Evolutionary conservation across 2,797 vertebrate genomes (phyloP).

Genomic region (Poecilia picta): DNA sequence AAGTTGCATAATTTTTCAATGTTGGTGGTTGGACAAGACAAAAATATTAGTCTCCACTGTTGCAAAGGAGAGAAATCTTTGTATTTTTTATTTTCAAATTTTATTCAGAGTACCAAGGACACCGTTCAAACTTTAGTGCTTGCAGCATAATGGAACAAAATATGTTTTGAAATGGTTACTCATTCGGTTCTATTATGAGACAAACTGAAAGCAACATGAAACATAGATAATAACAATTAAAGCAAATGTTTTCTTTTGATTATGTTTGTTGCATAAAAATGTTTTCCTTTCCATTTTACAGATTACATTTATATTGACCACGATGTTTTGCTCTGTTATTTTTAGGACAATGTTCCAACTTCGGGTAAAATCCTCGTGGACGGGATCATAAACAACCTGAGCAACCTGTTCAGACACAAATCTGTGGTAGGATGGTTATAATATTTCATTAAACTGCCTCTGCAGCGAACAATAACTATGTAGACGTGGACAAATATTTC

Average conservation of each 20-base stretch:
- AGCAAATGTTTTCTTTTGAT: background rate
- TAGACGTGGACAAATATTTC: background rate
- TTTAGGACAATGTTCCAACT: conserved; percentile 71
- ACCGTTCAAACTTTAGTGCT: background rate
- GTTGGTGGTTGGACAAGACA: background rate
- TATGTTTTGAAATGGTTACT: background rate
- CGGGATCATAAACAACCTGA: conserved; percentile 85
- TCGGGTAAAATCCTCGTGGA: conserved; percentile 77
- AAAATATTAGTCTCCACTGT: background rate
- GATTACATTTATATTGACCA: background rate
- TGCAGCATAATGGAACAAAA: background rate
- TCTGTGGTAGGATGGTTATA: conserved; percentile 75
- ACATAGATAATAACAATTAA: background rate
- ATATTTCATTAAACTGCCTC: background rate
- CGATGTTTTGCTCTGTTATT: background rate
- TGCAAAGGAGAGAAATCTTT: background rate
- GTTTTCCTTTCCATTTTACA: background rate
- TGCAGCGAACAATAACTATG: background rate
- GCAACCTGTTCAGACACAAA: conserved; percentile 87
- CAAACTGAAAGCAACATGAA: background rate
- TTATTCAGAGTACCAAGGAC: background rate
- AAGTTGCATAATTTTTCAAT: background rate
- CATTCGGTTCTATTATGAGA: background rate
- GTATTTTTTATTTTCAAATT: background rate
- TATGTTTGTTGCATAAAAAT: background rate